Percentiles rank a stretch among this genome's conserved stretches.
Conservation (phyloP, 2,797 vertebrate genomes). For the Acestrorhynchus altus region DNA sequence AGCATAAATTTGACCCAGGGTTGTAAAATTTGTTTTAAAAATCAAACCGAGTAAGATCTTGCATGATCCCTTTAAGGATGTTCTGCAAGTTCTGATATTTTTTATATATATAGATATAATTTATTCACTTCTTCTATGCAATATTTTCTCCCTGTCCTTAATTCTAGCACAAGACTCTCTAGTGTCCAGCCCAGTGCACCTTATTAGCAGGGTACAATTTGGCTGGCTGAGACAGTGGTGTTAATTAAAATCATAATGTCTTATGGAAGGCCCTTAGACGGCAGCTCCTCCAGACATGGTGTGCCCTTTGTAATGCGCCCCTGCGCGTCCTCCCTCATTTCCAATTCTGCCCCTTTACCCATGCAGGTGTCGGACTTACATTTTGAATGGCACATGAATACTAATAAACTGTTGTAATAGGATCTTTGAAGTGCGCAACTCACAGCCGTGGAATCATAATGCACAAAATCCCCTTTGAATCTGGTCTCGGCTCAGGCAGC, state of each 20-base stretch:
- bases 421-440: slow-evolving; percentile 83
- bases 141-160: neutral
- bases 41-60: no score
- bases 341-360: slow-evolving; percentile 79
- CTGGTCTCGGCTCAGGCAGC: slow-evolving; percentile 67
- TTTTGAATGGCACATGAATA: slow-evolving; percentile 83
- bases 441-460: slow-evolving; percentile 79
- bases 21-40: no score
- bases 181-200: neutral
- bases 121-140: neutral
- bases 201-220: slow-evolving; percentile 30
- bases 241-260: slow-evolving; percentile 71
- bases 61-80: fast-evolving
- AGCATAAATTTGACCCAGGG: no score
- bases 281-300: slow-evolving; percentile 58
- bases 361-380: slow-evolving; percentile 77
- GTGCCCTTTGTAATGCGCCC: slow-evolving; percentile 70
- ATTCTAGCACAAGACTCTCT: slow-evolving; percentile 6
- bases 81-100: neutral
- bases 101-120: no score
- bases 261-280: slow-evolving; percentile 50
- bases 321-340: slow-evolving; percentile 60
- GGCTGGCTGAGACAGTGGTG: slow-evolving; percentile 25
- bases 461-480: slow-evolving; percentile 81
- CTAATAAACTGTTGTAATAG: slow-evolving; percentile 80